These are phyloP conservation scores for Gila robusta DNA, from an alignment of 2,797 vertebrate species.

Conservation along the genomic window DNA sequence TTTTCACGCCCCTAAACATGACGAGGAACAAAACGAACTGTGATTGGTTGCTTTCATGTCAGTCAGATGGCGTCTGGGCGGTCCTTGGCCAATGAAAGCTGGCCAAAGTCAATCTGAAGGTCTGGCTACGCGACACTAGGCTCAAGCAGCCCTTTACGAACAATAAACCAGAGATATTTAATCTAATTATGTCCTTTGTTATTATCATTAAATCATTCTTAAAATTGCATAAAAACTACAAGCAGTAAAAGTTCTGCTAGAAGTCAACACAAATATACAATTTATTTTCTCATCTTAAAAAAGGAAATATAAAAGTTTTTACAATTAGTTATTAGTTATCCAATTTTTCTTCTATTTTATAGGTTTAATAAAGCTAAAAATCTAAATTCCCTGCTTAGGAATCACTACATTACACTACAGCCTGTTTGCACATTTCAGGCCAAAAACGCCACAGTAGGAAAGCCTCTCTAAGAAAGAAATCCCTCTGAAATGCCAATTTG, in stretches of 20 bases:
- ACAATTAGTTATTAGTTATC: neutral
- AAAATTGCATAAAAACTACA: neutral
- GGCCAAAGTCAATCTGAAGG: too few relatives aligned
- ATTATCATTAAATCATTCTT: neutral
- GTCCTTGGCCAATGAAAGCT: too few relatives aligned
- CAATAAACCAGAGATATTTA: neutral
- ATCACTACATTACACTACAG: neutral
- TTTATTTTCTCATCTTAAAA: too few relatives aligned
- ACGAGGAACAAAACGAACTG: too few relatives aligned
- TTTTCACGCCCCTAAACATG: too few relatives aligned
- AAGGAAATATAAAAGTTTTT: too few relatives aligned
- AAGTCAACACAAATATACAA: neutral
- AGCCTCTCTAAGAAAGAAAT: neutral
- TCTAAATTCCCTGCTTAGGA: neutral
- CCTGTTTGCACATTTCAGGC: constrained; percentile 1
- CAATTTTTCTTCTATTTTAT: neutral
- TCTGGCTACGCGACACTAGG: too few relatives aligned
- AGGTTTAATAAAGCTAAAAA: neutral
- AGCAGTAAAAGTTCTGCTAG: neutral
- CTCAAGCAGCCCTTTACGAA: neutral
- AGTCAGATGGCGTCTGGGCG: too few relatives aligned
- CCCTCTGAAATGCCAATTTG: neutral
- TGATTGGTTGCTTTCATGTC: too few relatives aligned
- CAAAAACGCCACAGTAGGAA: neutral
- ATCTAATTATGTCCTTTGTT: neutral